Evolutionary conservation across 2,113 vertebrate species (phyloP).

Genomic region (Ameiurus melas): DNA sequence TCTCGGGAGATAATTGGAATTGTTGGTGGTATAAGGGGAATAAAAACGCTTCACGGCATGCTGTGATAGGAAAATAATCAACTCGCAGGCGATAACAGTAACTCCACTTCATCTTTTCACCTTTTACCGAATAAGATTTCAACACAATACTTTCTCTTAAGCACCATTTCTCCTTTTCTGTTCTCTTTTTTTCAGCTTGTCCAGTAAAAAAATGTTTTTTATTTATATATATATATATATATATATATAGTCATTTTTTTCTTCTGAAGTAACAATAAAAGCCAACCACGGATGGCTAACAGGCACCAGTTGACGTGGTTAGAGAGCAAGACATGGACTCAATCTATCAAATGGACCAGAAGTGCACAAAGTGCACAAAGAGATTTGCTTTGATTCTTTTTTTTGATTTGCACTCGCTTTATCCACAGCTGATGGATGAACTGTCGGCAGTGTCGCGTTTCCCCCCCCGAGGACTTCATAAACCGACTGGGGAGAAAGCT

Average conservation of each 20-base stretch:
- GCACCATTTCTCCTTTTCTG: neutral
- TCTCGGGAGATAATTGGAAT: neutral
- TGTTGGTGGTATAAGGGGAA: neutral
- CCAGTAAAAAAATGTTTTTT: neutral
- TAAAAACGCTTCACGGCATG: neutral
- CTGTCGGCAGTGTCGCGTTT: constrained; percentile 9
- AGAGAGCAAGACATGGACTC: constrained; percentile 7
- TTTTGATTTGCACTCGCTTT: neutral
- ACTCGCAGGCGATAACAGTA: too few relatives aligned
- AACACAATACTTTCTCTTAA: neutral
- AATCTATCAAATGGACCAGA: constrained; percentile 33
- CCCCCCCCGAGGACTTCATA: constrained; percentile 37
- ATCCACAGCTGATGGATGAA: constrained; percentile 36
- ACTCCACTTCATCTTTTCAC: neutral
- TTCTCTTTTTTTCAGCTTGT: neutral
- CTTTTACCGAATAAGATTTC: neutral
- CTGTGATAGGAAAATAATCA: neutral
- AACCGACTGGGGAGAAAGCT: constrained; percentile 46
- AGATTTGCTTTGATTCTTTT: neutral
- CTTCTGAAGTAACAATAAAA: constrained; percentile 30
- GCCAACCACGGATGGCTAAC: constrained; percentile 8
- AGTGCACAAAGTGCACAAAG: constrained; percentile 29
- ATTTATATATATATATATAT: neutral
- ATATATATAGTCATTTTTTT: neutral
- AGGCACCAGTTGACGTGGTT: constrained; percentile 32